Evolutionary conservation across 92 coral and sea anemone genomes (phyloP).

Genomic region (Pocillopora grandis): DNA sequence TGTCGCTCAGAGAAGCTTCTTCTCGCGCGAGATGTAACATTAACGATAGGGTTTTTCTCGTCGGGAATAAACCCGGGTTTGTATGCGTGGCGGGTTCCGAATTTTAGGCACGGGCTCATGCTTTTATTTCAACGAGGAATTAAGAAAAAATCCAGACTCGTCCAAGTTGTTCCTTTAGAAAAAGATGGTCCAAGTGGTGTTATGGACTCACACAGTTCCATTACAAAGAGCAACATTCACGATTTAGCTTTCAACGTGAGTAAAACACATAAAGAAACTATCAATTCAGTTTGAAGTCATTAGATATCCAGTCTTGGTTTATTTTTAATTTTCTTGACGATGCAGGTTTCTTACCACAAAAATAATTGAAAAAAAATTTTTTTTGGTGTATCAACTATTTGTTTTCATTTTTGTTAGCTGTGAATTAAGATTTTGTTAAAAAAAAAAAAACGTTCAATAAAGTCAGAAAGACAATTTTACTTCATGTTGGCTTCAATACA

Average conservation of each 20-base stretch:
- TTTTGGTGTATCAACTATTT: background rate
- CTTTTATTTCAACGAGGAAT: conserved; percentile 38
- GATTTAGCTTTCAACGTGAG: background rate
- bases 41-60: conserved; percentile 77
- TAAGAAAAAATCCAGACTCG: conserved; percentile 15
- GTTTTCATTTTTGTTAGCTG: background rate
- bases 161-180: conserved; percentile 21
- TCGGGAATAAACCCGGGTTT: conserved; percentile 79
- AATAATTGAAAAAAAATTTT: background rate
- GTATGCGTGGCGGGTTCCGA: conserved; percentile 84
- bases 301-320: too few species aligned
- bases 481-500: too few species aligned
- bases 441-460: background rate
- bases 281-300: background rate
- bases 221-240: background rate
- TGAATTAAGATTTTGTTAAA: background rate
- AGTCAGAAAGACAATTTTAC: background rate
- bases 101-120: conserved; percentile 58
- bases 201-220: background rate
- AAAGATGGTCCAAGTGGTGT: background rate
- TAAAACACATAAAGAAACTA: background rate
- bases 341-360: background rate
- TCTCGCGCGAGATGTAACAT: conserved; percentile 66
- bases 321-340: background rate
- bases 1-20: conserved; percentile 67